phyloP scores from a whole-genome alignment of 2,888 invertebrate species.

The Mimachlamys varia region DNA sequence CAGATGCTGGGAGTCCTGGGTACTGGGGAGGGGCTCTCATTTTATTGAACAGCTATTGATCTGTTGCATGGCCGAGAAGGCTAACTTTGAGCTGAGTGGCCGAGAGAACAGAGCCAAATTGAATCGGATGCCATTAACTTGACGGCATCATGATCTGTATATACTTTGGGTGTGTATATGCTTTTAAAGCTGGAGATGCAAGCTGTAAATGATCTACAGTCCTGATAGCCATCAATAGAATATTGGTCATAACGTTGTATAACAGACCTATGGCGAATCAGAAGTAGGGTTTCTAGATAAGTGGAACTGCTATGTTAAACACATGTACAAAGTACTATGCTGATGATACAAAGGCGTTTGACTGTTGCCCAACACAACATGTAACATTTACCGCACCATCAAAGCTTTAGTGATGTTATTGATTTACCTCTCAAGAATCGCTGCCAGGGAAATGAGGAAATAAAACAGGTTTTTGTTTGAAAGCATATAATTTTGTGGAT shows the following conservation, averaged over 20 bases:
- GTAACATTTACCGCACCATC: background rate
- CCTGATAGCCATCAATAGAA: background rate
- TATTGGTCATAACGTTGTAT: background rate
- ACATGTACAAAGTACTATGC: background rate
- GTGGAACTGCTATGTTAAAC: background rate
- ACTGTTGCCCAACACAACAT: background rate
- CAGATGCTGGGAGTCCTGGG: background rate
- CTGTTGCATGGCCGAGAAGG: background rate
- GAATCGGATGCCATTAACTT: conserved; percentile 23
- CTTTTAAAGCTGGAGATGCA: background rate
- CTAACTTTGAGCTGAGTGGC: conserved; percentile 14
- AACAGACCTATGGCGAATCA: background rate
- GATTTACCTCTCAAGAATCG: background rate
- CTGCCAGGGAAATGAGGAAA: background rate
- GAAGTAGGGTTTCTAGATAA: background rate
- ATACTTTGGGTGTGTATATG: conserved; percentile 21
- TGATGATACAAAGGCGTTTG: background rate
- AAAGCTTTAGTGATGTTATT: conserved; percentile 12
- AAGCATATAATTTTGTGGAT: background rate
- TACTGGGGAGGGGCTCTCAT: background rate
- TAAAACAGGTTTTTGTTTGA: background rate
- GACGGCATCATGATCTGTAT: conserved; percentile 28
- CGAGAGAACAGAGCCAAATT: background rate
- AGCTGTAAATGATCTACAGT: background rate
- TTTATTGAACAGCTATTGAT: conserved; percentile 9